phyloP scores from a whole-genome alignment of 2,113 vertebrate species.

The Gavialis gangeticus region DNA sequence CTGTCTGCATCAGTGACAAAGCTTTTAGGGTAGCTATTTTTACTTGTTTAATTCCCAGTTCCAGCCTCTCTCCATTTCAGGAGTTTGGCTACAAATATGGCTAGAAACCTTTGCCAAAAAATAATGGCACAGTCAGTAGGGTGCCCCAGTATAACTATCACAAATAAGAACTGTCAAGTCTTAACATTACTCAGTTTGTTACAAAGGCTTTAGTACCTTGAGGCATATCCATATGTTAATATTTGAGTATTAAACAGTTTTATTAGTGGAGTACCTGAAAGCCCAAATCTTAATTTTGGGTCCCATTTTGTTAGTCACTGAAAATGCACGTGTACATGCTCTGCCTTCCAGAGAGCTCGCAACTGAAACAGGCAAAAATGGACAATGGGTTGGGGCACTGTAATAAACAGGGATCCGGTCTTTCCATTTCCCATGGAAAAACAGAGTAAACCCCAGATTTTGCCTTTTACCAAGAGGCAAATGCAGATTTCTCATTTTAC shows the following conservation, averaged over 20 bases:
- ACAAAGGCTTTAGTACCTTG: background rate
- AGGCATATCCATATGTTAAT: background rate
- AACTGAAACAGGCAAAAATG: too few species aligned
- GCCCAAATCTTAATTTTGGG: too few species aligned
- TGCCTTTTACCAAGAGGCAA: too few species aligned
- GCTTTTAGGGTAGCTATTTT: rapidly evolving
- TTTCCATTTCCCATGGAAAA: too few species aligned
- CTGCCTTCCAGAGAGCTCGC: too few species aligned
- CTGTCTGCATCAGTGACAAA: background rate
- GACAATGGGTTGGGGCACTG: too few species aligned
- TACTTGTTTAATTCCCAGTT: background rate
- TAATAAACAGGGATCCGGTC: too few species aligned
- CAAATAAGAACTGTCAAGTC: background rate
- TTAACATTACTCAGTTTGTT: rapidly evolving
- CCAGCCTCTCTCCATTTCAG: rapidly evolving
- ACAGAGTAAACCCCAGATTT: too few species aligned
- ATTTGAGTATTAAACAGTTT: background rate
- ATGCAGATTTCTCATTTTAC: too few species aligned
- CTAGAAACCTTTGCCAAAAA: too few species aligned
- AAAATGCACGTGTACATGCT: too few species aligned
- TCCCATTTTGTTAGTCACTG: too few species aligned
- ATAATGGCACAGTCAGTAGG: background rate
- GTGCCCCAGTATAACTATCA: background rate
- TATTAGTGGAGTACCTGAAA: background rate
- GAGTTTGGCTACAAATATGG: background rate